Conservation (phyloP, 2,888 invertebrate species). For the Noctuana brunneofusca region DNA sequence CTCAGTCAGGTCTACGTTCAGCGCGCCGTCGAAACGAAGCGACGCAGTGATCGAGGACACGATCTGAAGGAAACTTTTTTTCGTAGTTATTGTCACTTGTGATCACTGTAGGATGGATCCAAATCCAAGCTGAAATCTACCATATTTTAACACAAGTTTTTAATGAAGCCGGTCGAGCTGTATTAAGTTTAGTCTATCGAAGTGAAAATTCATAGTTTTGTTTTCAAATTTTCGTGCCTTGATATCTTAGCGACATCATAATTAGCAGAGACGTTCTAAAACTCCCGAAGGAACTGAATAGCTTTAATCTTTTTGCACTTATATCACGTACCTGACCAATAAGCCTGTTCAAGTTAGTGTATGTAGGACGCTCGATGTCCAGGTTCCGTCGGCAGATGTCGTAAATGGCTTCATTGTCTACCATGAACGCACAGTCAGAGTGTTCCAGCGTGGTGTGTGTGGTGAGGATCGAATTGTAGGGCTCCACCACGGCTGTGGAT, state of each 20-base stretch:
- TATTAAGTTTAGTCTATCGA: too few species aligned
- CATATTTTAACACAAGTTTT: background rate
- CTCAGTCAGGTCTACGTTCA: slow-evolving; percentile 96
- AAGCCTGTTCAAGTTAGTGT: slow-evolving; percentile 93
- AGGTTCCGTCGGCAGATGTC: slow-evolving; percentile 94
- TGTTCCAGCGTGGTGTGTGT: slow-evolving; percentile 95
- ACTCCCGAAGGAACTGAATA: background rate
- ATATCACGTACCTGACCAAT: slow-evolving; percentile 79
- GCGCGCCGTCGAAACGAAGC: slow-evolving; percentile 94
- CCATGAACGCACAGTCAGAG: slow-evolving; percentile 95
- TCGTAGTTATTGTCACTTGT: background rate
- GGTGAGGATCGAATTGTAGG: slow-evolving; percentile 96
- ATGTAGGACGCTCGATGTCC: slow-evolving; percentile 92
- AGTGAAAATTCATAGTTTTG: too few species aligned
- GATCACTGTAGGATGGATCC: background rate
- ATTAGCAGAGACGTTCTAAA: too few species aligned
- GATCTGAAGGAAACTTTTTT: slow-evolving; percentile 80
- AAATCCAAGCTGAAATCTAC: background rate
- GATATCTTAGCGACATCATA: too few species aligned
- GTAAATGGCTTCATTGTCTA: slow-evolving; percentile 95
- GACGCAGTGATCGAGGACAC: slow-evolving; percentile 97
- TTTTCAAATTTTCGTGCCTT: too few species aligned
- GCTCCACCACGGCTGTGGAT: slow-evolving; percentile 91
- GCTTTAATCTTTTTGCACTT: background rate
- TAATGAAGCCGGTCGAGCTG: too few species aligned